Percentiles rank a stretch among this genome's conserved stretches.
These are phyloP conservation scores for Sycophila texana DNA, from an alignment of 2,888 invertebrate genomes.

Conservation along the genomic window DNA sequence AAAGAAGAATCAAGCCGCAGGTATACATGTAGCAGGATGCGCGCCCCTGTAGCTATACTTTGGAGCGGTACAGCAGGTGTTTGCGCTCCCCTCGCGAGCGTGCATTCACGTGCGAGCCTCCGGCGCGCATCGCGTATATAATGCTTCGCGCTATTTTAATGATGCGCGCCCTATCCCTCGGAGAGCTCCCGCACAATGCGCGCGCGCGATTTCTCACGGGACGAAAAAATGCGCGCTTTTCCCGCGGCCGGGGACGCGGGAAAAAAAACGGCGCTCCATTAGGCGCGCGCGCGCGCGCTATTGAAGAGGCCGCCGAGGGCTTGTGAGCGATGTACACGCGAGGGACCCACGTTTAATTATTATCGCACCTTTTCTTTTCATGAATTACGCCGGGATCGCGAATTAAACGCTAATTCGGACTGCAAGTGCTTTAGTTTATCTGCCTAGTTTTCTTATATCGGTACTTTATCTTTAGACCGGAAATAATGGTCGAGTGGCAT, in stretches of 20 bases:
- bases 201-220: not conserved
- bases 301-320: conserved; percentile 1
- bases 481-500: too few species aligned
- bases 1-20: too few species aligned
- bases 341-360: conserved; percentile 21
- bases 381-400: not conserved
- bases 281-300: not conserved
- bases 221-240: not conserved
- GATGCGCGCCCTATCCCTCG: conserved; percentile 5
- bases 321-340: not conserved
- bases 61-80: not conserved
- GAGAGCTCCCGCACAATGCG: not conserved
- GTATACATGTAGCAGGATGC: too few species aligned
- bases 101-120: too few species aligned
- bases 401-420: not conserved
- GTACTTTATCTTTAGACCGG: too few species aligned
- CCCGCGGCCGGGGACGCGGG: not conserved
- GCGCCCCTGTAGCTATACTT: too few species aligned
- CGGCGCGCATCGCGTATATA: not conserved
- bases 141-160: conserved; percentile 16
- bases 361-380: conserved; percentile 28
- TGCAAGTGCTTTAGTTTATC: too few species aligned
- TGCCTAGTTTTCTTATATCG: too few species aligned
- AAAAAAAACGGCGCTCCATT: not conserved
- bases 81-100: not conserved